Base-by-base conservation (phyloP, 2,888 invertebrate genomes). In the Acronicta leporina region DNA sequence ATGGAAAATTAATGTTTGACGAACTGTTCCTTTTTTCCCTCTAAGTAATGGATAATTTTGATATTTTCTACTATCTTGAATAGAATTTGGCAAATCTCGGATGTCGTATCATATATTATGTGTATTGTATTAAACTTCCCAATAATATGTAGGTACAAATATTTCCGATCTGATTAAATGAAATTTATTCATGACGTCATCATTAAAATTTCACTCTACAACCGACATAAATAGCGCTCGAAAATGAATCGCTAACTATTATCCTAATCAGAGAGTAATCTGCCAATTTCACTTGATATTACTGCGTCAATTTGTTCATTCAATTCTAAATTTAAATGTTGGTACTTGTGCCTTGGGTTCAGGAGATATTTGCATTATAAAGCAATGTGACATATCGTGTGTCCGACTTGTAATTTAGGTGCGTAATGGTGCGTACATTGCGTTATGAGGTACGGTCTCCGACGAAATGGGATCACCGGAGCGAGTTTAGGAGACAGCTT, bases 331-430 rank as follows among this genome's bases (percentile, higher is more conserved):
- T 71, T 85, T 82, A 74, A 83, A 88, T 85, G 88, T 89, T 81
- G 33, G 52, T 81, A 82, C 80, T 78, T 72, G 51, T 61, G 60
- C 80, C 74, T 80, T 68, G 84, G 83, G 79, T 92, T 92, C 90
- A 91, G 86, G 88, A 88, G 82, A 80, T 89, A 88, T 90, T 89
- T 88, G 87, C 84, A 87, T 87, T 89, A 89, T 91, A 92, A 91
- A 91, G 85, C 85, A 79, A 69, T 78, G 82, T 88, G 90, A 92
- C 89, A 86, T 87, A 89, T 86, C 79, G 85, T 82, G 81, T 77
- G 86, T 84, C 84, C 79, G 83, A 82, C 85, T 86, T 83, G 90
- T 92, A 90, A 93, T 92, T 92, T 89, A 86, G 87, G 83, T 79
- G 87, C 84, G 91, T 90, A 93, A 93, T 92, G 91, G 88, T 73